Evolutionary conservation across 2,888 invertebrate genomes (phyloP).

Genomic region (Pseudolycoriella hygida): DNA sequence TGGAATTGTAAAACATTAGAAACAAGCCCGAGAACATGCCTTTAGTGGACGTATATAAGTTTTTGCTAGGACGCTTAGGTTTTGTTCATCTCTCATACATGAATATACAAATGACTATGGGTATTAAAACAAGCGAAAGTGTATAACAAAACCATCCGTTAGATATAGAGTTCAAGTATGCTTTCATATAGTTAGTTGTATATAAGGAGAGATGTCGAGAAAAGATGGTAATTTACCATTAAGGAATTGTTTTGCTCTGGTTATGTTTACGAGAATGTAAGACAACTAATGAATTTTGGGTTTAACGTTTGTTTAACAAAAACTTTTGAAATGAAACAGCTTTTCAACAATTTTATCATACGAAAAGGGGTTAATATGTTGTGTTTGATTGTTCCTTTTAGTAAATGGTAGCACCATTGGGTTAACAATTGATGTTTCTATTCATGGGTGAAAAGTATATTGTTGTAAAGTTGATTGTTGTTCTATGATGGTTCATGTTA

Average conservation of each 20-base stretch:
- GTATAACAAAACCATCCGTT: background rate
- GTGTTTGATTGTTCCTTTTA: too few species aligned
- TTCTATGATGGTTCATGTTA: too few species aligned
- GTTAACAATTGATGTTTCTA: too few species aligned
- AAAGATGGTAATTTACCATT: conserved; percentile 5
- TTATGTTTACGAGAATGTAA: conserved; percentile 7
- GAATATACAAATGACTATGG: background rate
- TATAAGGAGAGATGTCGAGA: background rate
- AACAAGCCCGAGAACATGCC: conserved; percentile 7
- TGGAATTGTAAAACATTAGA: conserved; percentile 1
- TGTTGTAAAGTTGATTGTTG: too few species aligned
- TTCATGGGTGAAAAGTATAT: too few species aligned
- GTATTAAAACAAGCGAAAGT: background rate
- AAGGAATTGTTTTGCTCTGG: conserved; percentile 7
- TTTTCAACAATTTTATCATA: too few species aligned
- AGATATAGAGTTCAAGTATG: background rate
- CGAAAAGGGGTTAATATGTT: too few species aligned
- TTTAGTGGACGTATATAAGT: conserved; percentile 5
- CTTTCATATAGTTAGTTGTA: background rate
- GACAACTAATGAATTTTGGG: conserved; percentile 7
- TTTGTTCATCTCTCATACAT: background rate
- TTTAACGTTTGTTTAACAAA: conserved; percentile 5
- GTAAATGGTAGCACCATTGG: too few species aligned
- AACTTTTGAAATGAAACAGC: background rate
- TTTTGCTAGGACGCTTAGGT: background rate